Evolutionary conservation across 2,797 vertebrate species (phyloP), one percentile per base, ranked within the genome.

Genomic region (Tauraco hartlaubi): DNA sequence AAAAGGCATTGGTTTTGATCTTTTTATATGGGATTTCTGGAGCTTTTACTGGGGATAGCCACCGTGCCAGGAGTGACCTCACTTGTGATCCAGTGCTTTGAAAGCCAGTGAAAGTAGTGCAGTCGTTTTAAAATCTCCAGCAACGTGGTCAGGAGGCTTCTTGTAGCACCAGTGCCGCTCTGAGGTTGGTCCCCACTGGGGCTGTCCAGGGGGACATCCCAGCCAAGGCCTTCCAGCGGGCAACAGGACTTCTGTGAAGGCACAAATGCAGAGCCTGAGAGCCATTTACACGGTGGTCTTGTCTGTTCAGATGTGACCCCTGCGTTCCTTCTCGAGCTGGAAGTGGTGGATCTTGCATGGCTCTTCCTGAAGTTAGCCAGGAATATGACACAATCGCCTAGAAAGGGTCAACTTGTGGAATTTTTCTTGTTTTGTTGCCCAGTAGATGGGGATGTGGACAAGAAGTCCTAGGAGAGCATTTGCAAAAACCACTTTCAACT

Each of bases 1-100:
- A 73, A 95, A 95, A 96, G 43, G 25, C 84, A 80, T 92, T 95
- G 88, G 43, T 68, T 95, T 89, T 88, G 84, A 91, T 90, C 63
- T 80, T 96, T 87, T 56, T 77, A 80, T 93, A 72, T 77, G 61
- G 68, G 46, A 46, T 87, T 95, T 93, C 89, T 92, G 44, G 68
- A 77, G 67, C 59, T 90, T 92, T 93, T 88, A 74, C 68, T 83
- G 46, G 48, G 79, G 61, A 77, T 74, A 78, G 82, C 75, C 61
- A 43, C 75, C 61, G 77, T 90, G 51, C 66, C 75, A 92, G 80
- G 64, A 87, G 71, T 96, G 82, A 91, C 83, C 66, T 94, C 91
- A 71, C 86, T 82, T 92, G 71, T 89, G 80, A 95, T 79, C 43
- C 58, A 29, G 62, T 75, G 58, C 71, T 77, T 81, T 90, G 90